Percentiles rank a stretch among this genome's conserved stretches.
Evolutionary conservation across 1,140 invertebrate species (phyloP).

Genomic region (Parasteatoda tepidariorum): DNA sequence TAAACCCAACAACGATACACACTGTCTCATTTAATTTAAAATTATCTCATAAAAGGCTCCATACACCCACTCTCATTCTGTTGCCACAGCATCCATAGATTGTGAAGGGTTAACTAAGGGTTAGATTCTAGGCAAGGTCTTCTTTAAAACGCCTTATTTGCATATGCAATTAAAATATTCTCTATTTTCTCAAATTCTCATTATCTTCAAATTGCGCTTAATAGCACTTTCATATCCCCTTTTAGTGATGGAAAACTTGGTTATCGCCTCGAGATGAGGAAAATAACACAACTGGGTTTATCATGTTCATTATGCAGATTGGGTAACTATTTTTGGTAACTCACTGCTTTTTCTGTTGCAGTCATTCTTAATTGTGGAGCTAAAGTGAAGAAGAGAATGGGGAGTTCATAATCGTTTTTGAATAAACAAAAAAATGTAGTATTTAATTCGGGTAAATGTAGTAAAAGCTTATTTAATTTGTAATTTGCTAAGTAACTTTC

Average conservation of each 20-base stretch:
- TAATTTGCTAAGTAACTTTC: too few species aligned
- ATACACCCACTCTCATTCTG: too few species aligned
- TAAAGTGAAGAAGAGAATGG: constrained; percentile 12
- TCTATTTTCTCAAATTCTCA: constrained; percentile 44
- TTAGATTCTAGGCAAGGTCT: neutral
- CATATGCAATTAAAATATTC: constrained; percentile 54
- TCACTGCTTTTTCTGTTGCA: constrained; percentile 1
- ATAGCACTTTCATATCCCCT: constrained; percentile 41
- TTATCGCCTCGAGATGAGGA: neutral
- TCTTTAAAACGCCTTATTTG: constrained; percentile 12
- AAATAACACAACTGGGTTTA: neutral
- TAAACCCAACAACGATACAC: too few species aligned
- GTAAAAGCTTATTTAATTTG: too few species aligned
- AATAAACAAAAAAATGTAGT: too few species aligned
- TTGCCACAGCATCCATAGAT: too few species aligned
- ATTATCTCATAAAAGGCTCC: constrained; percentile 23
- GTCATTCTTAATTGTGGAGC: constrained; percentile 23
- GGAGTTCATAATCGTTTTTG: too few species aligned
- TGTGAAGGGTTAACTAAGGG: too few species aligned
- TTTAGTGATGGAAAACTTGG: neutral
- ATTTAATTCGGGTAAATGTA: too few species aligned
- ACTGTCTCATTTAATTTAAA: constrained; percentile 4
- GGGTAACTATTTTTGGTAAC: too few species aligned
- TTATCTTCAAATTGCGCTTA: constrained; percentile 44
- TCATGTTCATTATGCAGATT: constrained; percentile 19